phyloP scores from a whole-genome alignment of 2,113 vertebrate genomes.

The Sander lucioperca region DNA sequence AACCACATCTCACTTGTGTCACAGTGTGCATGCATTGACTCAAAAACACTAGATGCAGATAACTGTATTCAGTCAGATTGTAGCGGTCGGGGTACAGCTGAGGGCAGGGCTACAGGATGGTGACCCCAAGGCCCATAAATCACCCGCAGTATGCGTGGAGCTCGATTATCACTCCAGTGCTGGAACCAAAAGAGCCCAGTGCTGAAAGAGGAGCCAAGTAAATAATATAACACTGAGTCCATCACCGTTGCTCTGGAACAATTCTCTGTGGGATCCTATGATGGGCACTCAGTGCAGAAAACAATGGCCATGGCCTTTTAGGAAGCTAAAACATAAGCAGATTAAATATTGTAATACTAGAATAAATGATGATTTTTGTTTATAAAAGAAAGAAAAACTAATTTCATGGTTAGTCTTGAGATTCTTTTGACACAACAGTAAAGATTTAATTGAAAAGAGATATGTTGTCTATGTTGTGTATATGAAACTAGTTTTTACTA shows the following conservation, averaged over 20 bases:
- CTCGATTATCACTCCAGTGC: constrained; percentile 58
- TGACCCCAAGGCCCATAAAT: constrained; percentile 64
- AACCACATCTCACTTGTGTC: background rate
- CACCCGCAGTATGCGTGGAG: constrained; percentile 66
- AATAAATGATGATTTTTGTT: background rate
- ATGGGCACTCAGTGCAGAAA: constrained; percentile 4
- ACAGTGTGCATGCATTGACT: background rate
- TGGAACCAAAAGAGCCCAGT: constrained; percentile 62
- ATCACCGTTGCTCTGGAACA: constrained; percentile 49
- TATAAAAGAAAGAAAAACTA: no score
- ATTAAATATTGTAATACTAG: background rate
- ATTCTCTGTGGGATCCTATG: constrained; percentile 15
- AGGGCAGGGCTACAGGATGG: constrained; percentile 16
- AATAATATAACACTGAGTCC: constrained; percentile 63
- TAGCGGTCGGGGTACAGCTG: constrained; percentile 15
- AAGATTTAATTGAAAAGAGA: background rate
- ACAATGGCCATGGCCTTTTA: background rate
- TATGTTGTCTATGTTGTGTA: no score
- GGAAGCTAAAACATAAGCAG: background rate
- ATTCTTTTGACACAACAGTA: background rate
- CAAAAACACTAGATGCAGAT: background rate
- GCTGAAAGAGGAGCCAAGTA: constrained; percentile 75
- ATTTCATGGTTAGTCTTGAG: background rate
- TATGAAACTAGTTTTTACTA: constrained; percentile 1
- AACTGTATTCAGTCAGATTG: constrained; percentile 16